phyloP scores from a whole-genome alignment of 2,888 invertebrate genomes.

The Platycheirus rosarum region DNA sequence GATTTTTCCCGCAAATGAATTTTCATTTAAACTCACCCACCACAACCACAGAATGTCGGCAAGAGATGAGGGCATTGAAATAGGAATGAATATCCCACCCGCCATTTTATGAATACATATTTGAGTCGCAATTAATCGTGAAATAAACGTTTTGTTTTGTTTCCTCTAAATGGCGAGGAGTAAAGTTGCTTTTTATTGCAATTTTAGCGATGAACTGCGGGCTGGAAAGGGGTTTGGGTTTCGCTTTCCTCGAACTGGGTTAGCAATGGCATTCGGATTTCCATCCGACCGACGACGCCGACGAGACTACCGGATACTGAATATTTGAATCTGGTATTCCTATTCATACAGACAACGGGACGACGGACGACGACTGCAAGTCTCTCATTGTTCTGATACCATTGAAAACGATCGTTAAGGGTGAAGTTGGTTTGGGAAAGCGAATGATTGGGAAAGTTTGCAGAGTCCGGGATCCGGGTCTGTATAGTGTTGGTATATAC shows the following conservation, averaged over 20 bases:
- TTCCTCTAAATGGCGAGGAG: slow-evolving; percentile 65
- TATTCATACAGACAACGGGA: slow-evolving; percentile 6
- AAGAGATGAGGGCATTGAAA: slow-evolving; percentile 11
- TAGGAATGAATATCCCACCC: slow-evolving; percentile 67
- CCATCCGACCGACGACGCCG: slow-evolving; percentile 1
- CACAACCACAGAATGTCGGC: slow-evolving; percentile 59
- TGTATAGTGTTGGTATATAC: no score
- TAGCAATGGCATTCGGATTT: slow-evolving; percentile 42
- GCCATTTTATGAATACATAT: slow-evolving; percentile 71
- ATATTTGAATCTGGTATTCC: slow-evolving; percentile 23
- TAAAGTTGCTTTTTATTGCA: slow-evolving; percentile 69
- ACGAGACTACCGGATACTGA: background rate
- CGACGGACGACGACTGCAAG: slow-evolving; percentile 10
- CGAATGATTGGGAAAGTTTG: slow-evolving; percentile 30
- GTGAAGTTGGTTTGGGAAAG: background rate
- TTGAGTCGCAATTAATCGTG: slow-evolving; percentile 74
- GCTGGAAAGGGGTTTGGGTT: no score
- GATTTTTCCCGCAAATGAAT: slow-evolving; percentile 69
- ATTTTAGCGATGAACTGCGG: background rate
- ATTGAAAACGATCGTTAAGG: slow-evolving; percentile 61
- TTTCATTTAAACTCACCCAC: slow-evolving; percentile 67
- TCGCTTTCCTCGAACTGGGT: slow-evolving; percentile 48
- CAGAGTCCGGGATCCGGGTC: background rate
- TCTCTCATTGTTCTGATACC: slow-evolving; percentile 41
- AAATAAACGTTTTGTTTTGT: slow-evolving; percentile 74